Percentiles rank a stretch among this genome's conserved stretches.
Evolutionary conservation across 2,888 invertebrate species (phyloP).

Genomic region (Parapristionchus giblindavisi): DNA sequence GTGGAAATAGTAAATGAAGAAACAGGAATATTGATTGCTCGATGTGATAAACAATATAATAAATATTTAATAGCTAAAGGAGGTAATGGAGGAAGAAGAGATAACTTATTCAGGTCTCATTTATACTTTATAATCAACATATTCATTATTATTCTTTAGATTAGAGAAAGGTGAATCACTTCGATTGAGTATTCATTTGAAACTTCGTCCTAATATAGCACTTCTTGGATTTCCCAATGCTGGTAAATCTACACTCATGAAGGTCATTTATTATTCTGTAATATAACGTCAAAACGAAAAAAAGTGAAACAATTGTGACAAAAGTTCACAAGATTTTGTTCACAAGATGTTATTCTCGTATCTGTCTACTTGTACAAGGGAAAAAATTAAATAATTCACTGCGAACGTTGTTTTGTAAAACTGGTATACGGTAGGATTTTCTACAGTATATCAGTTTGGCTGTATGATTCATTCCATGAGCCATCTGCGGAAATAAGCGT

Average conservation of each 20-base stretch:
- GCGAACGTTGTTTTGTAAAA: too few relatives aligned
- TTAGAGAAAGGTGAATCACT: slow-evolving; percentile 53
- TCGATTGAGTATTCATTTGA: slow-evolving; percentile 58
- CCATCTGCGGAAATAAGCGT: too few relatives aligned
- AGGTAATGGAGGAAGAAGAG: slow-evolving; percentile 56
- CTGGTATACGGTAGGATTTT: too few relatives aligned
- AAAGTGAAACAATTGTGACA: too few relatives aligned
- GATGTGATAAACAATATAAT: slow-evolving; percentile 52
- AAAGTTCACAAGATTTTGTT: too few relatives aligned
- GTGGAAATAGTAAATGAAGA: slow-evolving; percentile 61
- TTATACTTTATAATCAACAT: not conserved
- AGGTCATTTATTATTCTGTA: slow-evolving; percentile 34
- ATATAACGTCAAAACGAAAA: not conserved
- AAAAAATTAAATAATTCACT: too few relatives aligned
- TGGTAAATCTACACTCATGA: slow-evolving; percentile 66
- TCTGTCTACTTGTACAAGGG: too few relatives aligned
- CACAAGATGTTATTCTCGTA: too few relatives aligned
- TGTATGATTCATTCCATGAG: too few relatives aligned
- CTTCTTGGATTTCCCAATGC: slow-evolving; percentile 67
- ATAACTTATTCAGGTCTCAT: slow-evolving; percentile 52
- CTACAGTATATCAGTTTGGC: too few relatives aligned
- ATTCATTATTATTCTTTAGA: slow-evolving; percentile 40
- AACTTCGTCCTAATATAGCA: slow-evolving; percentile 64
- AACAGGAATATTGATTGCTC: slow-evolving; percentile 50
- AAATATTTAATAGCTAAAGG: slow-evolving; percentile 60